Base-by-base conservation (phyloP, 2,797 vertebrate species). In the Sebastes miniatus region DNA sequence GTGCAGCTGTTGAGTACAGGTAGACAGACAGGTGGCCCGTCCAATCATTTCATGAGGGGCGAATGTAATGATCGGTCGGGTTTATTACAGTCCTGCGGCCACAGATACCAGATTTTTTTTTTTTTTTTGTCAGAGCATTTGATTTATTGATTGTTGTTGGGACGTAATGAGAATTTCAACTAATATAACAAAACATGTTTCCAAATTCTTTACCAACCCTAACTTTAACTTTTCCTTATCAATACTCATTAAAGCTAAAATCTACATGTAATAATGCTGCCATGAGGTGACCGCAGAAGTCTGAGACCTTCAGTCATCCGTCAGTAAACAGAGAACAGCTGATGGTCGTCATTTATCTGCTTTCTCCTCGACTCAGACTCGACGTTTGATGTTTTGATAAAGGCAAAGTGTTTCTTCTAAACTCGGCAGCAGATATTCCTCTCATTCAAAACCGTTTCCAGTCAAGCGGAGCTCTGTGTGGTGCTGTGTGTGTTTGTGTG, bases 371-470 rank as follows among this genome's bases (percentile, higher is more conserved):
- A 39, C 20, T 76, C 22, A 8, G 27, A 47, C 36, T 6, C 5
- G 66, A 24, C 22, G 5, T 77, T 66, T 78, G 34, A 69, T 43
- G 52, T 71, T 76, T 63, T 66, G 70, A 74, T 69, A 16, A 72
- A 73, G 70, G 43, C 24, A 22, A 4, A 32, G 27, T 13, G 50
- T 57, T 52, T 70, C 36, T 34, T 43, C 56, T 29, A 1, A 62
- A 66, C 13, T 62, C 5, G 0, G 52, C 52, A n/a, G 75, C n/a
- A 56, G 66, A 75, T 72, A 8, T 59, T 56, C 56, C 25, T 39
- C 50, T 72, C 18, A 11, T 58, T 75, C 61, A 73, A 16, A 52
- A 59, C 61, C 9, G n/a, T 12, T 59, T 77, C 56, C 70, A 72
- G 54, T 87, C 65, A 73, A 29, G 73, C 8, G 4, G 50, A 9